Evolutionary conservation across 2,797 vertebrate genomes (phyloP), one percentile per base, ranked within the genome.

Genomic region (Cynodonichthys magdalenae): DNA sequence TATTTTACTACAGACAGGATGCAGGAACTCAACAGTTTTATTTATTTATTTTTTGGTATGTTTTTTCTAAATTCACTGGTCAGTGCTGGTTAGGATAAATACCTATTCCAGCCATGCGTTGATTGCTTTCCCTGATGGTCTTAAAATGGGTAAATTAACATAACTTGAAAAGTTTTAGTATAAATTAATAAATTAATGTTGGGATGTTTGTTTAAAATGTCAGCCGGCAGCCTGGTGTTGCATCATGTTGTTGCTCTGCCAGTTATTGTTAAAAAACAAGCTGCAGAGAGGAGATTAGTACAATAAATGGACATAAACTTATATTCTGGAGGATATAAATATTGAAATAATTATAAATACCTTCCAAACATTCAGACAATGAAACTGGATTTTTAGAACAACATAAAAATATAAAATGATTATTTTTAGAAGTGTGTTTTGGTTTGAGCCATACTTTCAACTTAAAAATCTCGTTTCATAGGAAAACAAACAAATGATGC

Each of bases 371-470:
- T 20, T 20, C 39, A 34, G n/a, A 39, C 31, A 14, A 14, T 39
- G 36, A 54, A 54, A 54, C 15, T 39, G 15, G 24, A 19, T 41
- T 41, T 41, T 28, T 15, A n/a, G 24, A 44, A 56, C 39, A 56
- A 44, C 53, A 54, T 3, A 24, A 44, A 24, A 28, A 20, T 19
- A 56, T 15, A 11, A 12, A 10, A 28, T 44, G 11, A 29, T 56
- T 31, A 1, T 56, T 44, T 45, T 27, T 41, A 29, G 20, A 44
- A 39, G 39, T 9, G 19, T 17, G 39, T 7, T 42, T 45, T 2
- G 3, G 24, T 45, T 41, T 20, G 17, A 58, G 55, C 42, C 55
- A 27, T 41, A 41, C 15, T 17, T 14, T 15, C 34, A 39, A 8
- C 31, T n/a, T 36, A 39, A 48, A 50, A n/a, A 50, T 41, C 44